phyloP scores from a whole-genome alignment of 1,140 invertebrate species.

The Diachasma alloeum region DNA sequence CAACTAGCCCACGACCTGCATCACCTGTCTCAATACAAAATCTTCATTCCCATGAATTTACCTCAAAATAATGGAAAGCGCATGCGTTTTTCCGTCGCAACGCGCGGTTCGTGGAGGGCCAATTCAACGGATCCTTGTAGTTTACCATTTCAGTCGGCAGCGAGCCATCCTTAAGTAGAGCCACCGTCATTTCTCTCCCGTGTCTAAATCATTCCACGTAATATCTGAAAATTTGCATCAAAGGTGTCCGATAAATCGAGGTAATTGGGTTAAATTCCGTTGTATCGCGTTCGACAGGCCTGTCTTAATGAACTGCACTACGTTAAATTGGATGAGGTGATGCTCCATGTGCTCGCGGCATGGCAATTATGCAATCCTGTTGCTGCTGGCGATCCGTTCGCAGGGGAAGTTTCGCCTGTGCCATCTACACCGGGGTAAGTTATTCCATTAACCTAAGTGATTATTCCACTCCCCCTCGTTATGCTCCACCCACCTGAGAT shows the following conservation, averaged over 20 bases:
- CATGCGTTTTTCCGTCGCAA: slow-evolving; percentile 37
- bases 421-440: slow-evolving; percentile 79
- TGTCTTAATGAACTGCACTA: not conserved
- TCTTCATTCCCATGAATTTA: not conserved
- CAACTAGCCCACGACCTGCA: not conserved
- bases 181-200: not conserved
- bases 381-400: slow-evolving; percentile 84
- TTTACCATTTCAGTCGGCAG: slow-evolving; percentile 42
- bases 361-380: slow-evolving; percentile 82
- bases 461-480: not conserved
- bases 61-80: slow-evolving; percentile 31
- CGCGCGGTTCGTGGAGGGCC: not conserved
- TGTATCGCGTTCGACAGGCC: not conserved
- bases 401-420: slow-evolving; percentile 79
- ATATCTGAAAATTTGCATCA: not conserved
- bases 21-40: not conserved
- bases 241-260: not conserved
- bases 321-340: not conserved
- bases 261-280: not conserved
- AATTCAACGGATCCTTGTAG: not conserved
- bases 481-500: not conserved
- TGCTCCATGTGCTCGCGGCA: slow-evolving; percentile 57
- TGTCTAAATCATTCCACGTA: too few species aligned
- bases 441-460: not conserved
- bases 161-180: slow-evolving; percentile 28